Conservation (phyloP, 2,113 vertebrate species). For the Nothoprocta pentlandii region DNA sequence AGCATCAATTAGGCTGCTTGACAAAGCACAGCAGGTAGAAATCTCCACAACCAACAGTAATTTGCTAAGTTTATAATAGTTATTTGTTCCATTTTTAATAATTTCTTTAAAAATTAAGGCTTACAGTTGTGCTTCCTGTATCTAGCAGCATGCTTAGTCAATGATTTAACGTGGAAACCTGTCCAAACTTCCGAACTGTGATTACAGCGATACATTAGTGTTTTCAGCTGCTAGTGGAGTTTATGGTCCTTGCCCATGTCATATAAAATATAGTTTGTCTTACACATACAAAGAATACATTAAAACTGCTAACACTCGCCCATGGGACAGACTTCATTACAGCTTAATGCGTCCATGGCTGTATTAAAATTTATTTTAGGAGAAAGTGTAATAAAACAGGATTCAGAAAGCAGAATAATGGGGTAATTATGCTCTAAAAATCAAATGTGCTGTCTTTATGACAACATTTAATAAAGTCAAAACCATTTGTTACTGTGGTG, state of each 20-base stretch:
- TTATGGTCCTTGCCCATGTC: background rate
- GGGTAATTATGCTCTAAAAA: slow-evolving; percentile 65
- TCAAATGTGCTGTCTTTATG: slow-evolving; percentile 47
- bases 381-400: slow-evolving; percentile 67
- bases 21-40: background rate
- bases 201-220: background rate
- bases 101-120: background rate
- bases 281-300: slow-evolving; percentile 15
- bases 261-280: background rate
- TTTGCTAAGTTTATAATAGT: background rate
- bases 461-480: background rate
- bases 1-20: background rate
- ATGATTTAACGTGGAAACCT: background rate
- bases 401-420: slow-evolving; percentile 62
- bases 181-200: background rate
- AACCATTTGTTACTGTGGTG: background rate
- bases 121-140: background rate
- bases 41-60: background rate
- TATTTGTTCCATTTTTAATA: background rate
- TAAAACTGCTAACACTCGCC: slow-evolving; percentile 29
- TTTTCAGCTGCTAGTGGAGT: background rate
- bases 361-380: slow-evolving; percentile 68
- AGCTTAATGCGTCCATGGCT: slow-evolving; percentile 33
- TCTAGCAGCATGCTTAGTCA: background rate
- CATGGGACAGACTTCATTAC: slow-evolving; percentile 17